phyloP scores from a whole-genome alignment of 1,140 invertebrate species.

The Rhopalosiphum padi region DNA sequence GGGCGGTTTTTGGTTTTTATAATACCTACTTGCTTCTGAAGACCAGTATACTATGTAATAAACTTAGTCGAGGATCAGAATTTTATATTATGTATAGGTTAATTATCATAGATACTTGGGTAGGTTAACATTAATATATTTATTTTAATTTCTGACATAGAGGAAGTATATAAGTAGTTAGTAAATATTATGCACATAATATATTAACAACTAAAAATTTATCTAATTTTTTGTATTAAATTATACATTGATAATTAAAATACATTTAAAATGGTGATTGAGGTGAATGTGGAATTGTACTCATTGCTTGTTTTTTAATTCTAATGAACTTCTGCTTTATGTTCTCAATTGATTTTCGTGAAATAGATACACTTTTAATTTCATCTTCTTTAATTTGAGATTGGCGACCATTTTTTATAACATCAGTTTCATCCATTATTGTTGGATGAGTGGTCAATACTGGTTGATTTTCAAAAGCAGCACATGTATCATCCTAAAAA shows the following conservation, averaged over 20 bases:
- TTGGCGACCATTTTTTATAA: not conserved
- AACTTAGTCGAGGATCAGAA: not conserved
- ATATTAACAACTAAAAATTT: not conserved
- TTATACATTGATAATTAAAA: not conserved
- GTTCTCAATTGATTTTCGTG: slow-evolving; percentile 52
- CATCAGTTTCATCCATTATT: not conserved
- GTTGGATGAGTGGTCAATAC: not conserved
- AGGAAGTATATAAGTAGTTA: not conserved
- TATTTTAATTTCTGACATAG: not conserved
- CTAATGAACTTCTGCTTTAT: slow-evolving; percentile 45
- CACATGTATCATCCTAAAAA: not conserved
- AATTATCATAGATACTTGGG: not conserved
- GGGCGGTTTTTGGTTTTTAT: too few species aligned
- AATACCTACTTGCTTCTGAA: too few species aligned
- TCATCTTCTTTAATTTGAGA: slow-evolving; percentile 33
- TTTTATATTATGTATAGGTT: not conserved
- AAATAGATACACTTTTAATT: slow-evolving; percentile 47
- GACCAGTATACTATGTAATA: too few species aligned
- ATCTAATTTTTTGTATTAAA: not conserved
- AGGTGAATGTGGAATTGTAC: slow-evolving; percentile 53
- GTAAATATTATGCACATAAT: not conserved
- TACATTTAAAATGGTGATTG: slow-evolving; percentile 22
- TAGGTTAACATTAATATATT: not conserved
- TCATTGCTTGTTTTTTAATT: slow-evolving; percentile 50
- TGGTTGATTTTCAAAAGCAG: not conserved